A percentile compares a stretch with the other conserved stretches of the same genome.
Conservation (phyloP, 2,797 vertebrate genomes). For the Anniella stebbinsi region DNA sequence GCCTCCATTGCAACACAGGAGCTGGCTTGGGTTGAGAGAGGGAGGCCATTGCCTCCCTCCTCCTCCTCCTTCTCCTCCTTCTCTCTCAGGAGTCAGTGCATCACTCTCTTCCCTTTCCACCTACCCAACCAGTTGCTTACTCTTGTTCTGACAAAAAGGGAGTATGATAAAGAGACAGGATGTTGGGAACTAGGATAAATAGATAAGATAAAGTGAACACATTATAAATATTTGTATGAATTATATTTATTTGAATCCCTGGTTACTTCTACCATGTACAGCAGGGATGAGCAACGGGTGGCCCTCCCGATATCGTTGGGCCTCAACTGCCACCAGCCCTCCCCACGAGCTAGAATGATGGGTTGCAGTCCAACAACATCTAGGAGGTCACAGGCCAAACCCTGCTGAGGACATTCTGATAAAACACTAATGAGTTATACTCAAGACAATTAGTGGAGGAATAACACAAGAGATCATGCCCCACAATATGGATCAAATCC, state of each 20-base stretch:
- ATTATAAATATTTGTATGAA: not conserved
- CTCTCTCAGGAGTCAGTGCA: not conserved
- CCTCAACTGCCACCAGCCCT: too few species aligned
- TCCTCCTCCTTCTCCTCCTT: too few species aligned
- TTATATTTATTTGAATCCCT: not conserved
- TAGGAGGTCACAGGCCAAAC: not conserved
- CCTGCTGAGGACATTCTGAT: not conserved
- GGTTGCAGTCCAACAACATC: too few species aligned
- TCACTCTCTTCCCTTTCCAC: not conserved
- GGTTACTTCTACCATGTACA: too few species aligned
- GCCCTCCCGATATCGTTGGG: too few species aligned
- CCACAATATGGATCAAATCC: not conserved
- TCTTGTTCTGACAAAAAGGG: not conserved
- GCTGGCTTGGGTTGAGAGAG: not conserved
- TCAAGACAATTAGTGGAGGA: not conserved
- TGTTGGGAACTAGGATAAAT: not conserved
- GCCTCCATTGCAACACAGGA: not conserved
- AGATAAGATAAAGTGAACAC: not conserved
- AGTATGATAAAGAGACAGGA: not conserved
- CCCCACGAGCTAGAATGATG: too few species aligned
- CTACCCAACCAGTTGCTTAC: not conserved
- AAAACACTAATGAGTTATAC: not conserved
- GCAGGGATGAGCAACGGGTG: too few species aligned
- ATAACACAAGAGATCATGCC: not conserved
- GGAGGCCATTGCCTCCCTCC: not conserved